Evolutionary conservation across 2,797 vertebrate species (phyloP), one percentile per base, ranked within the genome.

Genomic region (Poeciliopsis presidionis): DNA sequence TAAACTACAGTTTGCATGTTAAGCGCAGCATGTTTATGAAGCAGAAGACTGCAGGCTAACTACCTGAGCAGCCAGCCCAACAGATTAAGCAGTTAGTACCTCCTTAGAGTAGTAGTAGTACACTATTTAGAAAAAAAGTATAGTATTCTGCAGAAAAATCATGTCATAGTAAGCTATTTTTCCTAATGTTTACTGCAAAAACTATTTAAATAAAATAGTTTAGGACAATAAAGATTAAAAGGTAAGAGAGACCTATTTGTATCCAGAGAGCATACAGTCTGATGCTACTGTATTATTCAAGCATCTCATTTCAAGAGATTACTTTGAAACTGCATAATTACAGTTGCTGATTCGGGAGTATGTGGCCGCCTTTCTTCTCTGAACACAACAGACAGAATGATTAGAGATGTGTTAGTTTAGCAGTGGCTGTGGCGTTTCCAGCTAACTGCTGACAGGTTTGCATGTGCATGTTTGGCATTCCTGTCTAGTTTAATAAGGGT

Each of bases 381-480:
- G 41, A 41, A 70, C 43, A 70, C 5, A 70, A 70, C 25, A 46
- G 67, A 70, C 67, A 46, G 67, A 70, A 46, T 70, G 25, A 70
- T 70, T 70, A 46, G 67, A n/a, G 67, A 70, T 70, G 12, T 70
- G 67, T 46, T 70, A 16, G 41, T 70, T 70, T 70, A 11, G 22
- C 67, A 28, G 25, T 18, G 41, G 22, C 65, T 70, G 25, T 9
- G 13, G n/a, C 0, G 14, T 25, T 70, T 46, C 67, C 67, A 46
- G 67, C 43, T 70, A 28, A 70, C 43, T 18, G 43, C n/a, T 46
- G 67, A 45, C 67, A 70, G 14, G 67, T 70, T 70, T 70, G 43
- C 43, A 28, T 70, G 67, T 36, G 43, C 67, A 70, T 70, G 67
- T 46, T 70, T 70, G 67, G 67, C 67, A 46, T 70, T 70, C 25